Evolutionary conservation across 1,140 invertebrate genomes (phyloP), one percentile per base, ranked within the genome.

Genomic region (Bilobella aurantiaca): DNA sequence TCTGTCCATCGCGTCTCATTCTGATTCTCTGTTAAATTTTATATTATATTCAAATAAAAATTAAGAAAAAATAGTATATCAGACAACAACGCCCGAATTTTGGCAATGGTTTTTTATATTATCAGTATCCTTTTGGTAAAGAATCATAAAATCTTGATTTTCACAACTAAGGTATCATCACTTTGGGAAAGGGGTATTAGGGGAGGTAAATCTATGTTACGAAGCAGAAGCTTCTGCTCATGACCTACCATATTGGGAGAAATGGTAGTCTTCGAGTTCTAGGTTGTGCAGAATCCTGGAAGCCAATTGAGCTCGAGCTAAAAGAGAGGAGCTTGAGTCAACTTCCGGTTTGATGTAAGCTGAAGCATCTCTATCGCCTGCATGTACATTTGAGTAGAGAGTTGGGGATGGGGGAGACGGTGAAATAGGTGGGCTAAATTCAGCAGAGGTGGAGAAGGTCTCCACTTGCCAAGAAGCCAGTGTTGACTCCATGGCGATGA

Each of bases 401-500:
- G 68, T 59, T 58, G 68, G 65, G 56, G 61, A 60, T 18, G 49
- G 27, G 25, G 68, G 64, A 23, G 68, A 58, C 30, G 68, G 68
- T 69, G 68, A 69, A 62, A 60, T 64, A 34, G 68, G 68, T 23
- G 68, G 63, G 34, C 62, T 69, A 49, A 64, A 46, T 66, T 69
- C 65, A 69, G 68, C 68, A 69, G 68, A 53, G 61, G 68, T 65
- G 64, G 59, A 69, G 61, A 18, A 31, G 56, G 63, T 56, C 63
- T 65, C 64, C 63, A 65, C 58, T 64, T 69, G 68, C 68, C 68
- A 69, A 63, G 68, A 69, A 65, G 49, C 65, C 68, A 66, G 31
- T 56, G 32, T 29, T 58, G 68, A 66, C 68, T 69, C 61, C 68
- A 69, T 69, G 68, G 68, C 68, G 30, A 31, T 28, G 28, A 34